A percentile compares a stretch with the other conserved stretches of the same genome.
Conservation (phyloP, 1,140 invertebrate species). For the Mya arenaria region DNA sequence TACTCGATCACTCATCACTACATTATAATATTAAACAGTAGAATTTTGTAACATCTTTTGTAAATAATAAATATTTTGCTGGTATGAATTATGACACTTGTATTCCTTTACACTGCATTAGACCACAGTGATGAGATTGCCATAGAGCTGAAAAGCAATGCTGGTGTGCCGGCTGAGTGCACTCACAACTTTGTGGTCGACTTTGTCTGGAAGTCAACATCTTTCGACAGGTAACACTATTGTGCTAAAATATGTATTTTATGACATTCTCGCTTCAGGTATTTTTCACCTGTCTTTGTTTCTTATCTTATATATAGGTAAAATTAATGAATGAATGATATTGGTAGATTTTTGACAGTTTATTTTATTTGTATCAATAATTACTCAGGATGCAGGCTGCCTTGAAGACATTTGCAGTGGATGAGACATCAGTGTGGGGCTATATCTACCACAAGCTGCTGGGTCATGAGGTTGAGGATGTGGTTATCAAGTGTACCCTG, state of each 20-base stretch:
- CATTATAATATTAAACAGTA: too few species aligned
- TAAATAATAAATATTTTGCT: too few species aligned
- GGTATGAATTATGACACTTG: too few species aligned
- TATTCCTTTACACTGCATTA: constrained; percentile 63
- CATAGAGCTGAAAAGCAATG: constrained; percentile 95
- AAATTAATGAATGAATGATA: too few species aligned
- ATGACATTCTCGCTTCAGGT: neutral
- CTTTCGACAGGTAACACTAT: constrained; percentile 92
- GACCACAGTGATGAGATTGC: constrained; percentile 99
- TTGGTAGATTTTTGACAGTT: too few species aligned
- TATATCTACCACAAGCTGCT: constrained; percentile 98
- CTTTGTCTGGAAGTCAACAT: constrained; percentile 99
- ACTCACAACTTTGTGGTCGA: constrained; percentile 98
- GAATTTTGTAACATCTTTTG: too few species aligned
- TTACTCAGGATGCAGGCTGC: constrained; percentile 98
- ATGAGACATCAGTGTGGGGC: constrained; percentile 97
- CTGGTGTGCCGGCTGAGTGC: constrained; percentile 94
- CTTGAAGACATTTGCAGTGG: constrained; percentile 96
- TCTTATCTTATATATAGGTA: too few species aligned
- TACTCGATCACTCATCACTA: too few species aligned
- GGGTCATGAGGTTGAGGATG: constrained; percentile 98
- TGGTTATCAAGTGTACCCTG: constrained; percentile 89
- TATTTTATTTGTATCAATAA: too few species aligned
- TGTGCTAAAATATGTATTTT: too few species aligned
- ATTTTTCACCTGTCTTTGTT: too few species aligned